These are phyloP conservation scores for Ceratosolen fusciceps DNA, from an alignment of 1,140 invertebrate species.

Conservation along the genomic window DNA sequence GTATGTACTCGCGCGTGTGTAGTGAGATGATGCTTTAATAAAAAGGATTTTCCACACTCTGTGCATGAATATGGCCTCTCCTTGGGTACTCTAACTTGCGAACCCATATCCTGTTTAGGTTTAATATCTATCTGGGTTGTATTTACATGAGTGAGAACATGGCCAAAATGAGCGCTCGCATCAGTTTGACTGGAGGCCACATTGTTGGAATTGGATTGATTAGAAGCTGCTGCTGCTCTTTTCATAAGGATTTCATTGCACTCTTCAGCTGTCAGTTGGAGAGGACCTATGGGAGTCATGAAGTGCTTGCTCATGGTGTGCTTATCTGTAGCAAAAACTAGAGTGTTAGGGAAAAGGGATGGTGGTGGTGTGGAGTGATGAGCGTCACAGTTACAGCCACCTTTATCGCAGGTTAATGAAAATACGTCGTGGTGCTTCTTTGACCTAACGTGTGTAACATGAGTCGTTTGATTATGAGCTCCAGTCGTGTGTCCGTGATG, in stretches of 20 bases:
- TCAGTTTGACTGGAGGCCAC: slow-evolving; percentile 69
- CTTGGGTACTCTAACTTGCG: slow-evolving; percentile 75
- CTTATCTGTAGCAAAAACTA: slow-evolving; percentile 69
- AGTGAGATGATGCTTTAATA: slow-evolving; percentile 85
- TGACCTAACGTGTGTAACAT: slow-evolving; percentile 63
- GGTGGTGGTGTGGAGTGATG: slow-evolving; percentile 64
- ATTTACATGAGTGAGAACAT: slow-evolving; percentile 71
- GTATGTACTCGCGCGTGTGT: slow-evolving; percentile 85
- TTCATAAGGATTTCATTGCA: slow-evolving; percentile 84
- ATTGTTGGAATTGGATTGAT: slow-evolving; percentile 62
- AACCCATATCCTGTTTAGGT: slow-evolving; percentile 74
- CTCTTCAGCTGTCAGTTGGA: slow-evolving; percentile 82
- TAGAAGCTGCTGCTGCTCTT: slow-evolving; percentile 71
- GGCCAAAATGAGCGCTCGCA: slow-evolving; percentile 67
- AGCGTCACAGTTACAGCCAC: slow-evolving; percentile 68
- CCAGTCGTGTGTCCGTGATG: slow-evolving; percentile 66
- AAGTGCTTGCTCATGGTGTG: slow-evolving; percentile 71
- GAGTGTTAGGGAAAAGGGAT: slow-evolving; percentile 65
- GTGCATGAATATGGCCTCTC: slow-evolving; percentile 85
- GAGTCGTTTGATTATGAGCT: slow-evolving; percentile 67
- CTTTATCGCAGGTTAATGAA: slow-evolving; percentile 65
- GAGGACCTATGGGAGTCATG: slow-evolving; percentile 79
- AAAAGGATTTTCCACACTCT: slow-evolving; percentile 87
- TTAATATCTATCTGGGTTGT: slow-evolving; percentile 73
- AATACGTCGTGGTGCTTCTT: slow-evolving; percentile 70